These are phyloP conservation scores for Dusona sp. DNA, from an alignment of 2,888 invertebrate genomes.

Conservation along the genomic window DNA sequence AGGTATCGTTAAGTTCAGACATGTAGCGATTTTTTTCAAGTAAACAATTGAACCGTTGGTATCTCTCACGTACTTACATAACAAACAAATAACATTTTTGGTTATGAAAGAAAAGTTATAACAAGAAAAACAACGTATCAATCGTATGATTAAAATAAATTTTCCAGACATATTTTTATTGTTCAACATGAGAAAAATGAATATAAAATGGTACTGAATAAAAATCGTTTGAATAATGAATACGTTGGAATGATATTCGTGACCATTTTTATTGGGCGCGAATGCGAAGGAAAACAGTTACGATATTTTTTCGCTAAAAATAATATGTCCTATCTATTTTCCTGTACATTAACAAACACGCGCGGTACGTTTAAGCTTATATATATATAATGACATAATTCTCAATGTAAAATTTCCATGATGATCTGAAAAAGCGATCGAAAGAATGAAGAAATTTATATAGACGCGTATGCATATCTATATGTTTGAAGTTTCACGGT, in stretches of 20 bases:
- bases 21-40: too few species aligned
- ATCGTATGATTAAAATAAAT: not conserved
- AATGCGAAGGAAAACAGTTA: slow-evolving; percentile 1
- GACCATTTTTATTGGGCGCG: not conserved
- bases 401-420: slow-evolving; percentile 37
- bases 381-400: not conserved
- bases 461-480: slow-evolving; percentile 13
- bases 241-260: not conserved
- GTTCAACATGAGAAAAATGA: not conserved
- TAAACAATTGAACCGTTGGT: not conserved
- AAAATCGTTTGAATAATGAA: not conserved
- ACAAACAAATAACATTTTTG: too few species aligned
- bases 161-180: not conserved
- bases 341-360: slow-evolving; percentile 34
- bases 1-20: too few species aligned
- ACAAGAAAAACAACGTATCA: not conserved
- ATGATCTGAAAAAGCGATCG: slow-evolving; percentile 5
- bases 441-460: not conserved
- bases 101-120: not conserved
- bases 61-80: not conserved
- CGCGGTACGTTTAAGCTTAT: slow-evolving; percentile 30
- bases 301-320: slow-evolving; percentile 51
- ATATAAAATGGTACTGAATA: not conserved
- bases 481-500: not conserved
- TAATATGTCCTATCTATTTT: slow-evolving; percentile 59